A percentile compares a stretch with the other conserved stretches of the same genome.
These are phyloP conservation scores for Drosophila neotestacea DNA, from an alignment of 2,888 invertebrate species.

Conservation along the genomic window DNA sequence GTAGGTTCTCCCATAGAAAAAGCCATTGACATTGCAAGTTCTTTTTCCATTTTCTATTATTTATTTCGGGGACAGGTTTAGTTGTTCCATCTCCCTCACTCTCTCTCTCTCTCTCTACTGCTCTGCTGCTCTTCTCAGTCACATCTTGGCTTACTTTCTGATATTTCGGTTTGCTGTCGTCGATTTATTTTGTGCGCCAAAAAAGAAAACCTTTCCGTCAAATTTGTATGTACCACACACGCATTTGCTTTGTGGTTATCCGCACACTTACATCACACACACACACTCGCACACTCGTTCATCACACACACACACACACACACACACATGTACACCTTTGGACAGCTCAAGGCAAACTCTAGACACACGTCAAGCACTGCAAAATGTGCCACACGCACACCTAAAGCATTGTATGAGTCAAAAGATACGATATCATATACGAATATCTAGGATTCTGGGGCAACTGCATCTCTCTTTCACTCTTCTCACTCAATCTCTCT, in stretches of 20 bases:
- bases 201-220: slow-evolving; percentile 28
- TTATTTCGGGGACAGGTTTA: slow-evolving; percentile 27
- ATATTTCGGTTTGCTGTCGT: slow-evolving; percentile 43
- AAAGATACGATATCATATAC: slow-evolving; percentile 19
- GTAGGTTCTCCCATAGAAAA: slow-evolving; percentile 29
- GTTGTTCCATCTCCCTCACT: slow-evolving; percentile 3
- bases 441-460: slow-evolving; percentile 26
- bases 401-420: slow-evolving; percentile 11
- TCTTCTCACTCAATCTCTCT: neutral
- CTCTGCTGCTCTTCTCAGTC: no score
- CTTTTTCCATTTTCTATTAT: slow-evolving; percentile 15
- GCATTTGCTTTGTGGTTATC: slow-evolving; percentile 56
- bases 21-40: slow-evolving; percentile 66
- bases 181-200: slow-evolving; percentile 65
- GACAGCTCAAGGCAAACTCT: slow-evolving; percentile 37
- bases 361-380: slow-evolving; percentile 26
- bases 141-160: slow-evolving; percentile 6
- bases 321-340: slow-evolving; percentile 15
- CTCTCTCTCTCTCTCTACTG: neutral
- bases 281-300: slow-evolving; percentile 14
- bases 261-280: slow-evolving; percentile 20
- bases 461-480: neutral
- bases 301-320: slow-evolving; percentile 17
- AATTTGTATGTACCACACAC: slow-evolving; percentile 61
- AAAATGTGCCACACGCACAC: slow-evolving; percentile 19